Conservation (phyloP, 2,797 vertebrate species). For the Sebastes aleutianus region DNA sequence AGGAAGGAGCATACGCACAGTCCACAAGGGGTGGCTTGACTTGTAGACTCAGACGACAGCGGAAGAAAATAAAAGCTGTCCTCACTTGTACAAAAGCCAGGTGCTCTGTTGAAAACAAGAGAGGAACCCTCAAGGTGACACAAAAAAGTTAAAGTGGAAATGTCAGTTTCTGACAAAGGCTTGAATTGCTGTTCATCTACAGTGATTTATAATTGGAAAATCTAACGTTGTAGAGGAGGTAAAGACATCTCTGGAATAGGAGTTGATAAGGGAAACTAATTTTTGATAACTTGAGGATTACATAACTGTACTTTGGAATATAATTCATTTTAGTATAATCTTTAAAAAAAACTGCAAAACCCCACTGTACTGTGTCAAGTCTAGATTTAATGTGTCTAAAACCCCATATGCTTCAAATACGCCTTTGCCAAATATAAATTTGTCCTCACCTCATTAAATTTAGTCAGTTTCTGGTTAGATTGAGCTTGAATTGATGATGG, state of each 20-base stretch:
- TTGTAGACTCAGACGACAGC: conserved; percentile 51
- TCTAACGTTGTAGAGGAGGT: not conserved
- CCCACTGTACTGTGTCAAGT: conserved; percentile 49
- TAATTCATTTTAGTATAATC: conserved; percentile 55
- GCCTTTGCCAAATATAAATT: conserved; percentile 37
- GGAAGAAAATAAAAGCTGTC: conserved; percentile 39
- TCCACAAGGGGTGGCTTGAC: conserved; percentile 51
- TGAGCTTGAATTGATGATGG: not conserved
- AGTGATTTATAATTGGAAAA: conserved; percentile 38
- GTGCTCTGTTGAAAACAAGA: conserved; percentile 50
- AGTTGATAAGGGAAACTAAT: conserved; percentile 43
- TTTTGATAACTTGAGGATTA: conserved; percentile 65
- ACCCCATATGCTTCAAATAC: conserved; percentile 45
- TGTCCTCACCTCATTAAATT: conserved; percentile 32
- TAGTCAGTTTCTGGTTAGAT: not conserved
- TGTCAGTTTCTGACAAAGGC: conserved; percentile 34
- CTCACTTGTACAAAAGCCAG: conserved; percentile 49
- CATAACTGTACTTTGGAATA: conserved; percentile 65
- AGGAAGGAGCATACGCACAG: conserved; percentile 4
- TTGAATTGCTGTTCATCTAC: conserved; percentile 21
- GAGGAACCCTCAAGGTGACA: conserved; percentile 42
- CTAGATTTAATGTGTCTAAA: conserved; percentile 52
- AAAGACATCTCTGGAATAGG: conserved; percentile 9
- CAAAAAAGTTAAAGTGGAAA: conserved; percentile 12
- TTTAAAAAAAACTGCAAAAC: conserved; percentile 15